Evolutionary conservation across 1,140 invertebrate genomes (phyloP).

Genomic region (Rhagoletis pomonella): DNA sequence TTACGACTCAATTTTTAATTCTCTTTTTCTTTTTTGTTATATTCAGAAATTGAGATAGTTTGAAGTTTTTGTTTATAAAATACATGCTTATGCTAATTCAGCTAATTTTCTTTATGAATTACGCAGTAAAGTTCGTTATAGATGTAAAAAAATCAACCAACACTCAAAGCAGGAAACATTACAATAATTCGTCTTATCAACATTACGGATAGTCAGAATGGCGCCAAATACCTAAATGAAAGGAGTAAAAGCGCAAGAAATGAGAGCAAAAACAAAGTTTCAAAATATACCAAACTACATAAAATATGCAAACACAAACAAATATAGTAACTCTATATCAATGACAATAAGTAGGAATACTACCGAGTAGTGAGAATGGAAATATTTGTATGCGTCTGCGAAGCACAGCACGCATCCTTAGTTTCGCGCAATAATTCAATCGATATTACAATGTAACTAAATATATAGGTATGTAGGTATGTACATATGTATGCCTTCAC

Average conservation of each 20-base stretch:
- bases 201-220: neutral
- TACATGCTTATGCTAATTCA: no score
- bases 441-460: neutral
- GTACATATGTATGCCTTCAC: no score
- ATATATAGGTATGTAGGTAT: no score
- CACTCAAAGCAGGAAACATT: neutral
- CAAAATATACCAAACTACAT: neutral
- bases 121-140: no score
- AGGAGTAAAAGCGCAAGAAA: no score
- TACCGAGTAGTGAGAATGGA: neutral
- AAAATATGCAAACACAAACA: neutral
- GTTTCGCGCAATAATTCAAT: slow-evolving; percentile 1
- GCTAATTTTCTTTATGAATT: no score
- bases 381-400: neutral
- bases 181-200: neutral
- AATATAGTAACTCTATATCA: no score
- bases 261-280: neutral
- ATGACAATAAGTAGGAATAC: no score
- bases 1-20: no score
- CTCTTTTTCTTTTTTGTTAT: no score
- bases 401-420: neutral
- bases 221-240: neutral
- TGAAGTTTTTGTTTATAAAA: no score
- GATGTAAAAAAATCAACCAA: neutral
- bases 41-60: no score